Base-by-base conservation (phyloP, 2,888 invertebrate genomes). In the Cephus pulcher region DNA sequence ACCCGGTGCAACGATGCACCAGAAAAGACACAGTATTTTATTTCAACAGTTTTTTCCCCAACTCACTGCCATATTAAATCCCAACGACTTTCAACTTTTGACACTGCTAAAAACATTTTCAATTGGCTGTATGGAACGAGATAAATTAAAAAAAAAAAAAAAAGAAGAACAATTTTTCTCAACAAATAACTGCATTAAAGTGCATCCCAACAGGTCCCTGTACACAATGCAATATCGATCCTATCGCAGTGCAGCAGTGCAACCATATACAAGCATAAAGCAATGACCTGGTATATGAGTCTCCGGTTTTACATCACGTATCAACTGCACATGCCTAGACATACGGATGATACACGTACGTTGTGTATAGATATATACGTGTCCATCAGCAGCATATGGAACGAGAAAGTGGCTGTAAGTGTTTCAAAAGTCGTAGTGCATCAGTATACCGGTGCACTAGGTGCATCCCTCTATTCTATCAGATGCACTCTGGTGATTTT, bases 381-480 rank as follows among this genome's bases (percentile, higher is more conserved):
- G 75, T 56, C 34, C 79, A 78, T 80, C 75, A 79, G 79, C 79
- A 80, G 79, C 68, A 78, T 76, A 80, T 80, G 78, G 80, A 76
- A 78, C 74, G 75, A 68, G 6, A 56, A 56, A 56, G 23, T 56
- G 56, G 56, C 56, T 56, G 56, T 9, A 23, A 56, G 56, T 15
- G 56, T 56, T 56, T 56, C 23, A 15, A 56, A 56, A 56, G 23
- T 56, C 56, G 23, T 2, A 56, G 23, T 56, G 56, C 56, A 56
- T 6, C 56, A 1, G 23, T 6, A 23, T 6, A 56, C 23, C 0
- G 2, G 23, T 56, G 56, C 56, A 23, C 56, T 23, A 9, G 56
- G 56, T 23, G 56, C 56, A 56, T 56, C 15, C 9, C 23, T 23
- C 56, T 23, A 9, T 56, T 56, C 71, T 30, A 71, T 71, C 71